phyloP scores from a whole-genome alignment of 35 echinoderm and acorn worm species.

The Hemicentrotus pulcherrimus region DNA sequence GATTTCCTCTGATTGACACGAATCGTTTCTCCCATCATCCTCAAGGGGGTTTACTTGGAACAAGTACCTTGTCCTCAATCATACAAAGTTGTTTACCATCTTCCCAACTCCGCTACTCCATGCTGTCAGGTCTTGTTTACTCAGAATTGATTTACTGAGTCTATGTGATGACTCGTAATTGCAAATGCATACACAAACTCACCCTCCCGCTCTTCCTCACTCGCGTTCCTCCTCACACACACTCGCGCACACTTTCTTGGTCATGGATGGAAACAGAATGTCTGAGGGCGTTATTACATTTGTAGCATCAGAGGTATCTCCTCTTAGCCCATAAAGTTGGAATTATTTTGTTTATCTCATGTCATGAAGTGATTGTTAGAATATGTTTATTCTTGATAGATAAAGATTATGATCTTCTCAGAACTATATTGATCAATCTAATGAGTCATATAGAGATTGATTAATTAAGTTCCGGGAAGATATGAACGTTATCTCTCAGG shows the following conservation, averaged over 20 bases:
- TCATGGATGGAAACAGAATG: background rate
- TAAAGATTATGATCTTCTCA: too few species aligned
- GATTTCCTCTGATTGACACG: background rate
- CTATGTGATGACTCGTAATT: conserved; percentile 3
- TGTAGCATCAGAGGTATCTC: too few species aligned
- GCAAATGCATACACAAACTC: background rate
- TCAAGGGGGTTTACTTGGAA: background rate
- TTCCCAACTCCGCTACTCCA: background rate
- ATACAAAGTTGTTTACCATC: background rate
- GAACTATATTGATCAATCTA: too few species aligned
- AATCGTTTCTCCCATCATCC: background rate
- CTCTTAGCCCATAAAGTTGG: background rate
- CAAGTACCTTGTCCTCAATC: conserved; percentile 1
- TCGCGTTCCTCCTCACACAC: too few species aligned
- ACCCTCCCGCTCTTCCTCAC: background rate
- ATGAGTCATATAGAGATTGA: too few species aligned
- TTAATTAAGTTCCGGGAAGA: too few species aligned
- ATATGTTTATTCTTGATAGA: too few species aligned
- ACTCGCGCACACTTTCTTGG: background rate
- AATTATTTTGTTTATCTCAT: too few species aligned
- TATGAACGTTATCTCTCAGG: too few species aligned
- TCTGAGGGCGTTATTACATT: background rate
- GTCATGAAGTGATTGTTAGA: too few species aligned
- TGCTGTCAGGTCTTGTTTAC: background rate
- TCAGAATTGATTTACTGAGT: conserved; percentile 3